A percentile compares a stretch with the other conserved stretches of the same genome.
phyloP scores from a whole-genome alignment of 2,888 invertebrate species.

The Oxystoma pomonae region DNA sequence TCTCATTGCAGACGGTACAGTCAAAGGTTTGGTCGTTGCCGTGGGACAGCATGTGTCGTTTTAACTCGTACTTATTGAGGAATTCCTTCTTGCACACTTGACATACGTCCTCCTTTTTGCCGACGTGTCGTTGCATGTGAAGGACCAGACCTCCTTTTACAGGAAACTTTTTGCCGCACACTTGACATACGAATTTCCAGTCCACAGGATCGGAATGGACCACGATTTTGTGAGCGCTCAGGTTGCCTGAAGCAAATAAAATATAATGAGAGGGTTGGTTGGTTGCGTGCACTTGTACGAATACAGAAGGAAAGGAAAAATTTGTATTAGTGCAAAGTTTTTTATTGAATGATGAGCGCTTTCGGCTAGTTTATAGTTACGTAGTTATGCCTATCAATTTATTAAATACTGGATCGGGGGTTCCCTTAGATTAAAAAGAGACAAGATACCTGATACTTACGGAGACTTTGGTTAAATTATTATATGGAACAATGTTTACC shows the following conservation, averaged over 20 bases:
- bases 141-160: slow-evolving; percentile 38
- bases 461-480: no score
- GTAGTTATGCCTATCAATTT: no score
- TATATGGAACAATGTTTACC: no score
- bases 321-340: no score
- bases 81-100: slow-evolving; percentile 36
- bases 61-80: slow-evolving; percentile 34
- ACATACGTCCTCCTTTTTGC: slow-evolving; percentile 36
- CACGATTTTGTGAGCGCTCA: slow-evolving; percentile 36
- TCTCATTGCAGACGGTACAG: slow-evolving; percentile 38
- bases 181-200: slow-evolving; percentile 38
- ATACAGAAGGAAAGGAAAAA: no score
- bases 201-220: slow-evolving; percentile 37
- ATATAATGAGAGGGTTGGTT: no score
- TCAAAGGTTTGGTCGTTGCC: slow-evolving; percentile 35
- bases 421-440: no score
- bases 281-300: no score
- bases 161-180: slow-evolving; percentile 36
- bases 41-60: slow-evolving; percentile 35
- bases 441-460: no score
- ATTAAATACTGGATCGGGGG: no score
- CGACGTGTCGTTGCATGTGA: slow-evolving; percentile 36
- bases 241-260: neutral
- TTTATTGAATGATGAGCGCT: no score
- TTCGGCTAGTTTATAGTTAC: no score